Evolutionary conservation across 2,888 invertebrate genomes (phyloP).

Genomic region (Tenodera sinensis): DNA sequence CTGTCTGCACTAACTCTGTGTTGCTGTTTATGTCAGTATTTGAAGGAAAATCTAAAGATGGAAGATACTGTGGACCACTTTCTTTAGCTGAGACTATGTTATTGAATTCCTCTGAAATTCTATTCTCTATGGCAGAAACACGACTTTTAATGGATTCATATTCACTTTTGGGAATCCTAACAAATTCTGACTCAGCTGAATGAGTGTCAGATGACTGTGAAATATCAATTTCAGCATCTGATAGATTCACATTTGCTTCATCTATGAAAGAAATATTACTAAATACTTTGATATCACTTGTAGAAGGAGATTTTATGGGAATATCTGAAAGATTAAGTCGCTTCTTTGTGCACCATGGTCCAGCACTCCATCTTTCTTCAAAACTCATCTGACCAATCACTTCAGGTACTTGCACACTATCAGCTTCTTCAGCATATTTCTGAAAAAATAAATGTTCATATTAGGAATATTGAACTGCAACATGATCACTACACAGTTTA

Average conservation of each 20-base stretch:
- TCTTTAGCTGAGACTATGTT: constrained; percentile 40
- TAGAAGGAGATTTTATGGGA: not conserved
- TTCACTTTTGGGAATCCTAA: constrained; percentile 68
- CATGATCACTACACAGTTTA: too few species aligned
- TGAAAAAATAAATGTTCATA: not conserved
- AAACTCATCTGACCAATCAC: not conserved
- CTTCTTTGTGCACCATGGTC: constrained; percentile 25
- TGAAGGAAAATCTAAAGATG: not conserved
- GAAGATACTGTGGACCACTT: constrained; percentile 37
- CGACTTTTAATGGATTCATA: constrained; percentile 74
- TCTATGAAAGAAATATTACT: not conserved
- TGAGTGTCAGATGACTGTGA: not conserved
- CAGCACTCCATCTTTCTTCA: constrained; percentile 21
- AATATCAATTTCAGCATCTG: not conserved
- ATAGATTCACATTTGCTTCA: constrained; percentile 6
- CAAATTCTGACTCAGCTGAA: constrained; percentile 52
- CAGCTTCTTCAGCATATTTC: not conserved
- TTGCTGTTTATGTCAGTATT: constrained; percentile 27
- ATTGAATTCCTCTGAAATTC: constrained; percentile 65
- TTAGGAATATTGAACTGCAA: not conserved
- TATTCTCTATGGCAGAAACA: constrained; percentile 67
- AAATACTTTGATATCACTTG: not conserved
- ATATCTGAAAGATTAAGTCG: constrained; percentile 3
- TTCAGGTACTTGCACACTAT: not conserved
- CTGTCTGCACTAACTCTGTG: constrained; percentile 63